phyloP scores from a whole-genome alignment of 2,888 invertebrate species.

The Pterostichus niger region DNA sequence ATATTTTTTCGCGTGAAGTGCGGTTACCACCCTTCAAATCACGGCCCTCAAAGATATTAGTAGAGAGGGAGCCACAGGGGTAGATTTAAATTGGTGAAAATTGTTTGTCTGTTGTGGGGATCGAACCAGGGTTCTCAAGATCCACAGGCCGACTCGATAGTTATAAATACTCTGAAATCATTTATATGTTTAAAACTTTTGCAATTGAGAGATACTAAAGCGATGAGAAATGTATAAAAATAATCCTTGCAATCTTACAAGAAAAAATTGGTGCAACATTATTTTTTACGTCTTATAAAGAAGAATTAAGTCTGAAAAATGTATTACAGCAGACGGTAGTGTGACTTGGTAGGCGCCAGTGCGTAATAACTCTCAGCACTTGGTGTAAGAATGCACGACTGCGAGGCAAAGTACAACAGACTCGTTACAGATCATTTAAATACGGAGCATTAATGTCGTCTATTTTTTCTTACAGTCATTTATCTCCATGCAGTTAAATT shows the following conservation, averaged over 20 bases:
- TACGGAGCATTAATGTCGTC: neutral
- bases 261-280: neutral
- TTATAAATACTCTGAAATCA: too few species aligned
- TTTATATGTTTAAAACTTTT: too few species aligned
- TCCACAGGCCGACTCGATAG: too few species aligned
- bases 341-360: neutral
- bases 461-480: conserved; percentile 6
- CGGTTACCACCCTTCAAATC: too few species aligned
- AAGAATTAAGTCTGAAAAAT: conserved; percentile 29
- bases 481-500: neutral
- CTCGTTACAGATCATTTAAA: neutral
- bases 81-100: too few species aligned
- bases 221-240: too few species aligned
- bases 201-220: too few species aligned
- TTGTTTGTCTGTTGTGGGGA: too few species aligned
- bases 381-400: neutral
- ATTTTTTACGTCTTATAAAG: conserved; percentile 1
- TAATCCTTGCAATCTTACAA: neutral
- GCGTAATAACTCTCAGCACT: conserved; percentile 13
- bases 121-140: too few species aligned
- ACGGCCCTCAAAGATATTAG: too few species aligned
- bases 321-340: conserved; percentile 3
- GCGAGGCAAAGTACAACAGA: neutral
- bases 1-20: too few species aligned
- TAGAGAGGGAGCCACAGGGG: too few species aligned